A percentile compares a stretch with the other conserved stretches of the same genome.
phyloP scores from a whole-genome alignment of 2,797 vertebrate species.

The Sorex maritimensis region DNA sequence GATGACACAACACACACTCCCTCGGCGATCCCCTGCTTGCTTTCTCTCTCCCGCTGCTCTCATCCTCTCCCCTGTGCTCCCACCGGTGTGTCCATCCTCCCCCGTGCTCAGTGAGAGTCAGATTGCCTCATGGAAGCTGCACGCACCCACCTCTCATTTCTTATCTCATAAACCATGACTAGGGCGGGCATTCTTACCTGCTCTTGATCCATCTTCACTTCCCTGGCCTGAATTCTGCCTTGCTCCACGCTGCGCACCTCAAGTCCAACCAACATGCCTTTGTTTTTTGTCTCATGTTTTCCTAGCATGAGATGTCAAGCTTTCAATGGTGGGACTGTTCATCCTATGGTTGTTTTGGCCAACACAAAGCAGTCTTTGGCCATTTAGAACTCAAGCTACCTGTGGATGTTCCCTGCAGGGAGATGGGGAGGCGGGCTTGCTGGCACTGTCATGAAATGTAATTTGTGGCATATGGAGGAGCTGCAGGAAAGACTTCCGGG shows the following conservation, averaged over 20 bases:
- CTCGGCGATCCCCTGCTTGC: neutral
- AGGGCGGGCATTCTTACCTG: neutral
- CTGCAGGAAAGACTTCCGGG: neutral
- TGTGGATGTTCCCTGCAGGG: neutral
- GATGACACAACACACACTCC: neutral
- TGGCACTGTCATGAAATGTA: neutral
- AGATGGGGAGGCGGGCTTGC: neutral
- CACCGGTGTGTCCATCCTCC: neutral
- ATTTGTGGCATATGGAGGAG: neutral
- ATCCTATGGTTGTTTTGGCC: neutral
- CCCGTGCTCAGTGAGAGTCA: neutral
- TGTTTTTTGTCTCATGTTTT: neutral
- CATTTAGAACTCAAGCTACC: neutral
- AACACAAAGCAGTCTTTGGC: neutral
- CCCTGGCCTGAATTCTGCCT: conserved; percentile 13
- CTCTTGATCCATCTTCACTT: neutral
- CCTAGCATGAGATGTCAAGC: neutral
- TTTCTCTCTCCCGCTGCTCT: neutral
- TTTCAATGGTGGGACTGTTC: neutral
- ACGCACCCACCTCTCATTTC: neutral
- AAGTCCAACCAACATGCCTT: neutral
- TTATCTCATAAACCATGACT: neutral
- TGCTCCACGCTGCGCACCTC: neutral
- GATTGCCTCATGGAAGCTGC: neutral
- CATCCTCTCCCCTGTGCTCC: neutral